These are phyloP conservation scores for Lysiphlebus fabarum DNA, from an alignment of 1,140 invertebrate genomes.

Conservation along the genomic window DNA sequence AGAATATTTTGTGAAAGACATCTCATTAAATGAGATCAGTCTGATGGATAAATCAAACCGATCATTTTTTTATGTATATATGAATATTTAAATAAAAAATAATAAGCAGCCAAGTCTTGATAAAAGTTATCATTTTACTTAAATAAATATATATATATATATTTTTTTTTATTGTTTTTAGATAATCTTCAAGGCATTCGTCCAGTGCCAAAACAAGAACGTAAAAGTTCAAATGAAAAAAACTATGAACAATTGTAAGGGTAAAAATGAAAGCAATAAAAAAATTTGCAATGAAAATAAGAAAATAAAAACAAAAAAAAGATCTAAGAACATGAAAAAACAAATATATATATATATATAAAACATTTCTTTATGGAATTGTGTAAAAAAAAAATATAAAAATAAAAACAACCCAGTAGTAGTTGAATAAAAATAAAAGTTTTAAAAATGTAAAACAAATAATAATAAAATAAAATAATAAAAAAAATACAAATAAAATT, in stretches of 20 bases:
- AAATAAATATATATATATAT: too few relatives aligned
- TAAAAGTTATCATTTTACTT: too few relatives aligned
- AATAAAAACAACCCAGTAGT: background rate
- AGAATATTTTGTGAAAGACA: too few relatives aligned
- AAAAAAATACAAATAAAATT: constrained; percentile 7
- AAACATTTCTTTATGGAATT: background rate
- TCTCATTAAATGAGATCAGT: too few relatives aligned
- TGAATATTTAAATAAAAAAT: too few relatives aligned
- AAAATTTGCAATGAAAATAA: constrained; percentile 6
- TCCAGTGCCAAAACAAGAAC: background rate
- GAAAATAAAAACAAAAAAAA: constrained; percentile 8
- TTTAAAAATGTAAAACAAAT: too few relatives aligned
- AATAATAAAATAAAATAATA: background rate
- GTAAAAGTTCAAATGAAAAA: constrained; percentile 2
- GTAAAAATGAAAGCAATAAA: background rate
- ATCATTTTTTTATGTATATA: too few relatives aligned
- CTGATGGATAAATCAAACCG: too few relatives aligned
- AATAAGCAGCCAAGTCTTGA: too few relatives aligned
- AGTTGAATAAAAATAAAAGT: background rate
- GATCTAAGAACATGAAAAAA: background rate
- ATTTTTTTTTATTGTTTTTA: constrained; percentile 18
- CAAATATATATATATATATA: too few relatives aligned
- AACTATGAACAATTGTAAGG: constrained; percentile 4
- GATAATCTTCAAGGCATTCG: constrained; percentile 4
- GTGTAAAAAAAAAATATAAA: constrained; percentile 6